phyloP scores from a whole-genome alignment of 2,113 vertebrate species.

The Ictalurus furcatus region DNA sequence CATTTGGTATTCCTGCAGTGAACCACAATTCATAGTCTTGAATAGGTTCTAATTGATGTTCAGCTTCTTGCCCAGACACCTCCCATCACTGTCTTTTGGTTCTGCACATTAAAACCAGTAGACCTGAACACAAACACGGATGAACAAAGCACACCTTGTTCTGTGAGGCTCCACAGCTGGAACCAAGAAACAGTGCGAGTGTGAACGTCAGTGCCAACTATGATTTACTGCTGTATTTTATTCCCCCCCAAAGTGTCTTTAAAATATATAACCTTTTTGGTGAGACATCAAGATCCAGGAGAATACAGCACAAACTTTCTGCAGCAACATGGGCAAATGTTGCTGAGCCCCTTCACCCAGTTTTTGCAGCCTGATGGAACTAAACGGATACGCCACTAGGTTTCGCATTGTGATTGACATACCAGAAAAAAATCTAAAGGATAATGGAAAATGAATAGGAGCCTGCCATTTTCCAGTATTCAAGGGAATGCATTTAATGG shows the following conservation, averaged over 20 bases:
- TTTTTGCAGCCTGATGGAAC: neutral
- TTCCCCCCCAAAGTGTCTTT: neutral
- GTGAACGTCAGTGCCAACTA: slow-evolving; percentile 24
- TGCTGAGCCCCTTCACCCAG: neutral
- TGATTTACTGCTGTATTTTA: slow-evolving; percentile 38
- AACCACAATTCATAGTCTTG: neutral
- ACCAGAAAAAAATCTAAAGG: slow-evolving; percentile 6
- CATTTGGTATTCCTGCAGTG: neutral
- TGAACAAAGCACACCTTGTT: slow-evolving; percentile 59
- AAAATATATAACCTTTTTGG: slow-evolving; percentile 20
- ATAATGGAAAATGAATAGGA: slow-evolving; percentile 25
- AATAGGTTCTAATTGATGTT: slow-evolving; percentile 24
- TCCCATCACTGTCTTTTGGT: slow-evolving; percentile 48
- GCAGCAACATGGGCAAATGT: neutral
- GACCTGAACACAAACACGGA: slow-evolving; percentile 68
- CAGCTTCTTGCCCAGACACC: slow-evolving; percentile 44
- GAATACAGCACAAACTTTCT: neutral
- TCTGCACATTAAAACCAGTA: slow-evolving; percentile 62
- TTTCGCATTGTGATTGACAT: neutral
- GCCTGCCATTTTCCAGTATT: slow-evolving; percentile 25
- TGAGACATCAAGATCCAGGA: slow-evolving; percentile 5
- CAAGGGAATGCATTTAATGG: slow-evolving; percentile 35
- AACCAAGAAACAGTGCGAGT: slow-evolving; percentile 32
- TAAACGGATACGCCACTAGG: neutral
- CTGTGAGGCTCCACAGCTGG: slow-evolving; percentile 38